Conservation (phyloP, 2,113 vertebrate genomes). For the Mugil cephalus region DNA sequence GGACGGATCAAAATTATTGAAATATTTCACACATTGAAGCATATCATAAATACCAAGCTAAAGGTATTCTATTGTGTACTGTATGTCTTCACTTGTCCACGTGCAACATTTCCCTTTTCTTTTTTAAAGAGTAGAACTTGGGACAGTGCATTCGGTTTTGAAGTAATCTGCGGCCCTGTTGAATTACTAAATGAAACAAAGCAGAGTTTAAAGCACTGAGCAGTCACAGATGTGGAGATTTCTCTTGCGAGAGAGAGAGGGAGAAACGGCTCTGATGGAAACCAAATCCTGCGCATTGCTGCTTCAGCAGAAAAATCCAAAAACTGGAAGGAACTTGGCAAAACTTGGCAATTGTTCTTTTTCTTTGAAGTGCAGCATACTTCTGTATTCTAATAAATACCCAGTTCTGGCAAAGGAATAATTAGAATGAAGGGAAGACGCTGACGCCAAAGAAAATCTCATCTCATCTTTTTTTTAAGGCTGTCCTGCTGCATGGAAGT, state of each 20-base stretch:
- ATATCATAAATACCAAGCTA: not conserved
- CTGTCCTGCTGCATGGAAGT: conserved; percentile 58
- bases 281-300: conserved; percentile 67
- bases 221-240: conserved; percentile 51
- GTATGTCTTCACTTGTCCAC: not conserved
- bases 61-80: not conserved
- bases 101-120: conserved; percentile 3
- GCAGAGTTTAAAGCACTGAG: conserved; percentile 46
- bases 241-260: conserved; percentile 38
- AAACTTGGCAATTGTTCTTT: conserved; percentile 33
- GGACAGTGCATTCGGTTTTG: conserved; percentile 5
- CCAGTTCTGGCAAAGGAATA: conserved; percentile 15
- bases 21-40: not conserved
- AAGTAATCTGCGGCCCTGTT: not conserved
- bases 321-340: conserved; percentile 40
- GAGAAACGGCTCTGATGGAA: conserved; percentile 56
- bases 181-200: conserved; percentile 34
- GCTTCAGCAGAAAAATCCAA: conserved; percentile 75
- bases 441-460: conserved; percentile 25
- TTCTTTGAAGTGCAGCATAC: conserved; percentile 28
- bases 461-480: conserved; percentile 45
- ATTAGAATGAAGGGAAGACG: conserved; percentile 15
- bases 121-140: no score
- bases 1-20: conserved; percentile 17
- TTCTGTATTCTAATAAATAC: conserved; percentile 5